Conservation (phyloP, 2,888 invertebrate genomes). For the Myopa tessellatipennis region DNA sequence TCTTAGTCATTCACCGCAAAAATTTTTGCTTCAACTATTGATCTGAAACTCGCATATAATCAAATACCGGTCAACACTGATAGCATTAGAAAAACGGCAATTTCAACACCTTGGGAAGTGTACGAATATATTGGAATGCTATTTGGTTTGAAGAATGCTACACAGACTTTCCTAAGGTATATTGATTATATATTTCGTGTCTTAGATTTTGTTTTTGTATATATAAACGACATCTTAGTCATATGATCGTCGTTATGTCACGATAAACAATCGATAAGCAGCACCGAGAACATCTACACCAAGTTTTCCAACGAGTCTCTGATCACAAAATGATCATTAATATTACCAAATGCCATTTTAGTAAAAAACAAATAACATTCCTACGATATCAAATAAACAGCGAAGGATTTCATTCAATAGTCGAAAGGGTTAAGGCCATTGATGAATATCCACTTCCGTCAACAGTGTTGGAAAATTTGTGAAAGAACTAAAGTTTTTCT, state of each 20-base stretch:
- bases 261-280: background rate
- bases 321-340: background rate
- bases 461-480: background rate
- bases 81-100: background rate
- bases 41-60: background rate
- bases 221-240: background rate
- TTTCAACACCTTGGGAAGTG: background rate
- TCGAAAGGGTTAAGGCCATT: background rate
- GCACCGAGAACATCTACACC: background rate
- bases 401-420: background rate
- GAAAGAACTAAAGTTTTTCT: background rate
- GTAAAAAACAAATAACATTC: background rate
- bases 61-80: background rate
- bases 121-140: background rate
- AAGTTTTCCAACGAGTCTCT: background rate
- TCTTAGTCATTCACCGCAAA: background rate
- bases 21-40: background rate
- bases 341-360: background rate
- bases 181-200: background rate
- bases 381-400: background rate
- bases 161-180: constrained; percentile 3
- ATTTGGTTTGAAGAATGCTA: constrained; percentile 18
- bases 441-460: background rate
- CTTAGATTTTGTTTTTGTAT: constrained; percentile 6
- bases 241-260: no score